A percentile compares a stretch with the other conserved stretches of the same genome.
phyloP scores from a whole-genome alignment of 2,113 vertebrate species.

The Zonotrichia leucophrys region DNA sequence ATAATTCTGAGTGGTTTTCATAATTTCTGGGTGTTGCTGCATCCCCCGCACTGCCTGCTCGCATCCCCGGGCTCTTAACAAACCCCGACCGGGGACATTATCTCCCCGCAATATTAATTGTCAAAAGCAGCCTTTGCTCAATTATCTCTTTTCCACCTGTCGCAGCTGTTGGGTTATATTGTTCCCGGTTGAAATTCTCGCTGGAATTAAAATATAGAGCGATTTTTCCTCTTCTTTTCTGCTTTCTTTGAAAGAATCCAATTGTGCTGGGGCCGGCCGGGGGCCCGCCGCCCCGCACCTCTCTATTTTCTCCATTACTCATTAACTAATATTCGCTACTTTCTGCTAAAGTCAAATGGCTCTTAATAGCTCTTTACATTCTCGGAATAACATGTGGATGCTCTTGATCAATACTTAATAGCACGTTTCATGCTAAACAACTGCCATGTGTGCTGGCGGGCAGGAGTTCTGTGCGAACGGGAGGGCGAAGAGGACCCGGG shows the following conservation, averaged over 20 bases:
- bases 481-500: background rate
- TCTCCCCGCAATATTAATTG: constrained; percentile 48
- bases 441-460: background rate
- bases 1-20: background rate
- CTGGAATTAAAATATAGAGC: constrained; percentile 39
- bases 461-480: background rate
- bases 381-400: constrained; percentile 42
- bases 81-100: background rate
- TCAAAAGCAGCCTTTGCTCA: constrained; percentile 54
- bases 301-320: constrained; percentile 1
- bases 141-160: constrained; percentile 48
- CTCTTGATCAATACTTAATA: constrained; percentile 59
- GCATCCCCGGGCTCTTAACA: background rate
- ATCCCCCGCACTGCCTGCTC: background rate
- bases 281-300: background rate
- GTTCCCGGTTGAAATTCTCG: constrained; percentile 16
- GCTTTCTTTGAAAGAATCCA: constrained; percentile 13
- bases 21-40: background rate
- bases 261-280: background rate
- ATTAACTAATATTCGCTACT: constrained; percentile 46
- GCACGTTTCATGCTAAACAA: background rate
- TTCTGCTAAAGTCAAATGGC: constrained; percentile 58
- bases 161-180: constrained; percentile 36
- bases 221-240: background rate
- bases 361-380: constrained; percentile 50